Conservation (phyloP, 2,888 invertebrate species). For the Tiphia femorata region DNA sequence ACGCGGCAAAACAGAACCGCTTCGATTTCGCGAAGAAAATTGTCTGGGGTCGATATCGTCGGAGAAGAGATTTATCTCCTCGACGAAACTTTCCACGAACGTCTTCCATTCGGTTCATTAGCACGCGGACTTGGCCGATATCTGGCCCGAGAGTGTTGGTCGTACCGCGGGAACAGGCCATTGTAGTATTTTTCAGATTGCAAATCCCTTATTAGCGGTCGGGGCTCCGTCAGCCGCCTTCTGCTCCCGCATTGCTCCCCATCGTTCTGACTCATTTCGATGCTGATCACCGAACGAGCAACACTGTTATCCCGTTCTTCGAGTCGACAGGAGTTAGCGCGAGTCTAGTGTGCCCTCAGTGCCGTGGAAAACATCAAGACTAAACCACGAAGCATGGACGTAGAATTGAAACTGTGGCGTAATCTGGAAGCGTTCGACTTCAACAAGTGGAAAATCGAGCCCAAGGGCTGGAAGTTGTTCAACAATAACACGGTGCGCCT, state of each 20-base stretch:
- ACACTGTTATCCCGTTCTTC: neutral
- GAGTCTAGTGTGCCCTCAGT: no score
- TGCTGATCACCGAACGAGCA: neutral
- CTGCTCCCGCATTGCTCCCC: no score
- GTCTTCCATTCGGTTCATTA: neutral
- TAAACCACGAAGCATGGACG: slow-evolving; percentile 32
- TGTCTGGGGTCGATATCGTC: no score
- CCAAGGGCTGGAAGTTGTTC: slow-evolving; percentile 51
- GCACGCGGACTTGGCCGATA: no score
- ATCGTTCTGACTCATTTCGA: neutral
- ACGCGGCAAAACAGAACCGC: no score
- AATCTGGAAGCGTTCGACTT: slow-evolving; percentile 47
- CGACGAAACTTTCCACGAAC: neutral
- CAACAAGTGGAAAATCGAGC: slow-evolving; percentile 49
- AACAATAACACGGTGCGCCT: no score
- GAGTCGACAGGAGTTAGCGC: no score
- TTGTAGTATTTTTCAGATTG: neutral
- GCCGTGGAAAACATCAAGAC: neutral
- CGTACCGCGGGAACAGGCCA: neutral
- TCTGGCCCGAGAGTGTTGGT: neutral
- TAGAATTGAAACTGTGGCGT: slow-evolving; percentile 52
- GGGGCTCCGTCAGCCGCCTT: neutral
- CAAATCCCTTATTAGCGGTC: neutral
- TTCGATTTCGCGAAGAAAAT: no score
- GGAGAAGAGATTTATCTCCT: no score